Base-by-base conservation (phyloP, 2,888 invertebrate species). In the Flexamia atlantica region DNA sequence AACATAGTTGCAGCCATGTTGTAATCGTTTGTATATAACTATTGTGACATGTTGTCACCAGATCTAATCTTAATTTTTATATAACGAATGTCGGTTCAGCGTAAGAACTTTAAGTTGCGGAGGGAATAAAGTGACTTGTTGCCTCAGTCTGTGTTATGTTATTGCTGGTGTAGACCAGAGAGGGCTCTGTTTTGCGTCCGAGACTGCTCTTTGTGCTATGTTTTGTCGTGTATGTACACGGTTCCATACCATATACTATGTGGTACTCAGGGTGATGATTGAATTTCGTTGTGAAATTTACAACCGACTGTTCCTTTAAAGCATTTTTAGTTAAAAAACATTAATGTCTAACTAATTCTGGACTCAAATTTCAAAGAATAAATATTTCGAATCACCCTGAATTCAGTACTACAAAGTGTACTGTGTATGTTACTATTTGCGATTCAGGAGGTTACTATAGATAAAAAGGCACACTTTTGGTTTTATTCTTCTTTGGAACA, bases 101-200 rank as follows among this genome's bases (percentile, higher is more conserved):
- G 10, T 53, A 20, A 53, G 53, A 53, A 53, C 53, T 53, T n/a
- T 53, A 57, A 53, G n/a, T 46, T 72, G 40, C 36, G 50, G 57
- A 82, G 64, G 82, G 68, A 84, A 84, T 84, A 84, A 84, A 84
- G 79, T 68, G 68, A 82, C 83, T 86, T 81, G 84, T 85, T 85
- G 85, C 86, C 84, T 85, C 70, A 70, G 53, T 74, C 70, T 85
- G 85, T 86, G 85, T 79, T 80, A 86, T 82, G 90, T 90, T 90
- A 90, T 90, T 90, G 91, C 90, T 90, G 90, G 90, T 90, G 88
- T 89, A 89, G 76, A 76, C 70, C 90, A 90, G 90, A 90, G 90
- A 90, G 91, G 91, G 91, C 91, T 91, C 90, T 90, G 91, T 93
- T 93, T 93, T 93, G 93, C 93, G 93, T 91, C 91, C 89, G 84